Percentiles rank a stretch among this genome's conserved stretches.
Evolutionary conservation across 2,797 vertebrate species (phyloP).

Genomic region (Oophaga sylvatica): DNA sequence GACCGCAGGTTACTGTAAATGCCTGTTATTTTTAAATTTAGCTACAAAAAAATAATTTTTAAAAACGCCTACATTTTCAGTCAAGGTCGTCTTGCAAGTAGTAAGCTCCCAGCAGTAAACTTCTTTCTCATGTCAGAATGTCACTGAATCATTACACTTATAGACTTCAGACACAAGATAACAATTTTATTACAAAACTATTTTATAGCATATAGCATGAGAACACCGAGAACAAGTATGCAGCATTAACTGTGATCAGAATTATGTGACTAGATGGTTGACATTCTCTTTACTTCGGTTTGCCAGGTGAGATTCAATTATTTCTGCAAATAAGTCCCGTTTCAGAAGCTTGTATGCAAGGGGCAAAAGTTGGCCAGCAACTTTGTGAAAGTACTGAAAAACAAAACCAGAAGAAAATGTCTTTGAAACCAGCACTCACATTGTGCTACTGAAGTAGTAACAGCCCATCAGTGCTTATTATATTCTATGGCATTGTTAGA

Average conservation of each 20-base stretch:
- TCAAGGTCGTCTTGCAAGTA: too few relatives aligned
- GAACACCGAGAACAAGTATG: slow-evolving; percentile 30
- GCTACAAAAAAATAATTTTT: too few relatives aligned
- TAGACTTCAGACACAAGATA: not conserved
- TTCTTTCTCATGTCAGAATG: not conserved
- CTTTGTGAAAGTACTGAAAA: slow-evolving; percentile 92
- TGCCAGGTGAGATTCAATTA: slow-evolving; percentile 86
- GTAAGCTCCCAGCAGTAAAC: too few relatives aligned
- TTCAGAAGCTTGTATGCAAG: slow-evolving; percentile 91
- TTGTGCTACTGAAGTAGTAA: not conserved
- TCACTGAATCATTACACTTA: not conserved
- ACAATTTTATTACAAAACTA: slow-evolving; percentile 56
- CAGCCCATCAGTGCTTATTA: too few relatives aligned
- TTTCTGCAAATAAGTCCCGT: slow-evolving; percentile 87
- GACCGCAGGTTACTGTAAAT: too few relatives aligned
- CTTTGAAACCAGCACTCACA: not conserved
- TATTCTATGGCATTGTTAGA: too few relatives aligned
- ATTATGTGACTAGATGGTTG: slow-evolving; percentile 81
- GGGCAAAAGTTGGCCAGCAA: slow-evolving; percentile 89
- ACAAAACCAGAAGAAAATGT: slow-evolving; percentile 27
- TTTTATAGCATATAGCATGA: slow-evolving; percentile 35
- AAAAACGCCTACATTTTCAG: too few relatives aligned
- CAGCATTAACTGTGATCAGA: not conserved
- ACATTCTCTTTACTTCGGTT: slow-evolving; percentile 79
- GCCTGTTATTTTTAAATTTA: too few relatives aligned